These are phyloP conservation scores for Tetrao urogallus DNA, from an alignment of 2,113 vertebrate genomes.

Conservation along the genomic window DNA sequence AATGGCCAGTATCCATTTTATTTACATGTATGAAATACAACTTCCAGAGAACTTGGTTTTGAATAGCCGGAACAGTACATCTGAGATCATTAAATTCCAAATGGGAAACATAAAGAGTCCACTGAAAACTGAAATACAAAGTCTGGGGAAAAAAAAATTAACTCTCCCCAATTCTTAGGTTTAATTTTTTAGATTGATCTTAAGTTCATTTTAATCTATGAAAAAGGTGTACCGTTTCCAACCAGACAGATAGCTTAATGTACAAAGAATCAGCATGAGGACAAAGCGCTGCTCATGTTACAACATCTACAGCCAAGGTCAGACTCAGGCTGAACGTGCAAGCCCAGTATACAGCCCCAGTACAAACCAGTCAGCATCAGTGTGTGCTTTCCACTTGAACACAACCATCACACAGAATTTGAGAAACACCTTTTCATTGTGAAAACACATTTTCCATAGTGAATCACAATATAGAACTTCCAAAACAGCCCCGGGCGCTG, in stretches of 20 bases:
- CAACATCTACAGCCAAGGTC: background rate
- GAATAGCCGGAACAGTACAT: background rate
- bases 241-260: background rate
- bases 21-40: background rate
- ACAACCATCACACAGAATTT: rapidly evolving
- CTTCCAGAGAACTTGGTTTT: background rate
- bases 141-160: background rate
- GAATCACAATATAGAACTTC: background rate
- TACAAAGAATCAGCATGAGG: background rate
- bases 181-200: background rate
- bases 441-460: background rate
- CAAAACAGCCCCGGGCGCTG: background rate
- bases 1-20: background rate
- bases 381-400: background rate
- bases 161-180: background rate
- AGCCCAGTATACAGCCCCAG: background rate
- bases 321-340: background rate
- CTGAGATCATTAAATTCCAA: background rate
- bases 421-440: background rate
- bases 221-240: background rate
- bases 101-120: background rate
- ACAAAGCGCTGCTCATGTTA: background rate
- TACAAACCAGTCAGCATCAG: background rate
- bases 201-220: background rate
- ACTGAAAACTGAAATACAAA: background rate